Conservation (phyloP, 2,888 invertebrate species). For the Aelia acuminata region DNA sequence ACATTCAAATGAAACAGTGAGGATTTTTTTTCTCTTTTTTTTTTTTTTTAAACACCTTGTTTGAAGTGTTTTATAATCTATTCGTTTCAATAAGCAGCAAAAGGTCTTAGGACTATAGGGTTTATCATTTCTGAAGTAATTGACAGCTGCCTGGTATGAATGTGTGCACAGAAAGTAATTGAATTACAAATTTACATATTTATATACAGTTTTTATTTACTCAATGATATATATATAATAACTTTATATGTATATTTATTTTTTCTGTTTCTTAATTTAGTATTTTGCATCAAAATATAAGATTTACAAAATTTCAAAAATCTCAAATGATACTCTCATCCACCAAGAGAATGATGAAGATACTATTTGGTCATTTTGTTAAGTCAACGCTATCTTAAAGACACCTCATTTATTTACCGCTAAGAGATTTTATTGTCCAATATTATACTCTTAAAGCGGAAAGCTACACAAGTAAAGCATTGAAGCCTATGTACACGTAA, state of each 20-base stretch:
- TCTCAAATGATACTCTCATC: conserved; percentile 28
- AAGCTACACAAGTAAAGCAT: conserved; percentile 55
- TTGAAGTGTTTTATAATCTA: conserved; percentile 11
- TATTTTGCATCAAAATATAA: conserved; percentile 20
- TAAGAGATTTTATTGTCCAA: conserved; percentile 56
- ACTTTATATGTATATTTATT: neutral
- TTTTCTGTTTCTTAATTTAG: neutral
- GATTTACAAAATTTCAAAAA: conserved; percentile 43
- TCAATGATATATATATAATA: neutral
- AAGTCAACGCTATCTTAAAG: conserved; percentile 38
- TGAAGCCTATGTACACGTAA: conserved; percentile 51
- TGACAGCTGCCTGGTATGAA: conserved; percentile 53
- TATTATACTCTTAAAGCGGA: conserved; percentile 58
- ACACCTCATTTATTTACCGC: conserved; percentile 36
- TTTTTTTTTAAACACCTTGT: conserved; percentile 6
- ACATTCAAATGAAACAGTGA: neutral
- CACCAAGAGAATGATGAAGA: conserved; percentile 8
- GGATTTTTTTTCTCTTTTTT: neutral
- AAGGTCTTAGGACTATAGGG: conserved; percentile 25
- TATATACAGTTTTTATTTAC: conserved; percentile 33
- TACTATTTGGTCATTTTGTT: conserved; percentile 47
- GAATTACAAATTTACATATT: conserved; percentile 36
- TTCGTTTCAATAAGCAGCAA: neutral
- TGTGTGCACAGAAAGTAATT: conserved; percentile 47
- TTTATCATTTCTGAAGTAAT: conserved; percentile 52